Evolutionary conservation across 2,113 vertebrate species (phyloP).

Genomic region (Heliornis fulica): DNA sequence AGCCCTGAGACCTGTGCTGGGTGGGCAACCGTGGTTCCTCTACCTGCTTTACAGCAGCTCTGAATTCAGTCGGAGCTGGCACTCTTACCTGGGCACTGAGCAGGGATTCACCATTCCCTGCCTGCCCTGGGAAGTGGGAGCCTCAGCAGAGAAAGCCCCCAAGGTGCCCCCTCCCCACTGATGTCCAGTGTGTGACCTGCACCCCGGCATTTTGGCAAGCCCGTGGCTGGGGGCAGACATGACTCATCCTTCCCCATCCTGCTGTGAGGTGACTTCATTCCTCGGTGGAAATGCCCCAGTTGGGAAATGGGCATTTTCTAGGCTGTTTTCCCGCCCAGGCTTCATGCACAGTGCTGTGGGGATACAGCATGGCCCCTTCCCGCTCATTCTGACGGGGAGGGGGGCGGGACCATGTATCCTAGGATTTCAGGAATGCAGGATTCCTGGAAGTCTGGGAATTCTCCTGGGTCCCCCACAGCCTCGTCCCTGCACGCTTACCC

Average conservation of each 20-base stretch:
- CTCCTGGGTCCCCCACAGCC: not conserved
- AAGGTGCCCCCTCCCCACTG: rapidly evolving
- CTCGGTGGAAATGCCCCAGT: not conserved
- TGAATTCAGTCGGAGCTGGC: not conserved
- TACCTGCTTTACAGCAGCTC: not conserved
- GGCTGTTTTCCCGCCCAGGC: not conserved
- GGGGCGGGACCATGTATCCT: not conserved
- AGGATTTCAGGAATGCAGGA: not conserved
- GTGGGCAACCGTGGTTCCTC: not conserved
- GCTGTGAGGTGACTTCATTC: rapidly evolving
- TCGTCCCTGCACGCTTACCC: not conserved
- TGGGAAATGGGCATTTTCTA: not conserved
- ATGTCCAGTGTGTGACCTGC: not conserved
- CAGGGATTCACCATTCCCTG: rapidly evolving
- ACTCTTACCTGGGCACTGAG: not conserved
- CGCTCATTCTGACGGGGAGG: rapidly evolving
- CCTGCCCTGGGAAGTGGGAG: not conserved
- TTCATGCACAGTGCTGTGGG: rapidly evolving
- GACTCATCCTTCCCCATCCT: not conserved
- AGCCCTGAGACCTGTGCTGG: not conserved
- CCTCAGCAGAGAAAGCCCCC: not conserved
- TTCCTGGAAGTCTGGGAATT: not conserved
- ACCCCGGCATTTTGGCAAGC: rapidly evolving
- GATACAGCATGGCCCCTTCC: not conserved
- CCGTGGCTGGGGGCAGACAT: rapidly evolving